These are phyloP conservation scores for Aratinga solstitialis DNA, from an alignment of 2,797 vertebrate genomes.

Conservation along the genomic window DNA sequence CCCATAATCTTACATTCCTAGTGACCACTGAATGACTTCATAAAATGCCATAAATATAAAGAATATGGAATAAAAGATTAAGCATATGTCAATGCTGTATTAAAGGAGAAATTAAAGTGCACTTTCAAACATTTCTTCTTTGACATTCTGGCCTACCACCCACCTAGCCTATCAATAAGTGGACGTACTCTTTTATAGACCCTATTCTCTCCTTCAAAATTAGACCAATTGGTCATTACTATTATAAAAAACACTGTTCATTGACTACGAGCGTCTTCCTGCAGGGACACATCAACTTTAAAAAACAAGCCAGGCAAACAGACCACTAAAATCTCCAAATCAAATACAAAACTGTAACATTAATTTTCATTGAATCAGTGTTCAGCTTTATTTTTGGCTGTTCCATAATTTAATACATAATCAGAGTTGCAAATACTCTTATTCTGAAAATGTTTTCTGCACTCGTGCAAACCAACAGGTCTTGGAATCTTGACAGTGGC, in stretches of 20 bases:
- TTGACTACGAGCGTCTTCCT: neutral
- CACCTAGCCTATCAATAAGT: neutral
- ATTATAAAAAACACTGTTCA: neutral
- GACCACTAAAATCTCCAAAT: neutral
- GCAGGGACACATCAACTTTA: neutral
- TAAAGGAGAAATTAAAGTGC: neutral
- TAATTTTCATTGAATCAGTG: neutral
- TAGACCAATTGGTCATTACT: neutral
- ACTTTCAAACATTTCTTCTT: neutral
- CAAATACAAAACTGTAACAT: neutral
- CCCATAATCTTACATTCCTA: neutral
- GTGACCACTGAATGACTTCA: neutral
- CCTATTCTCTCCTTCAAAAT: neutral
- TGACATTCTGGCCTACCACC: neutral
- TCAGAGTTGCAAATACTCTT: neutral
- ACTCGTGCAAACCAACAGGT: neutral
- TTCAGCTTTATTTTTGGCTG: neutral
- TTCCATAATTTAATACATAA: neutral
- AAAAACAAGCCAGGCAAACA: neutral
- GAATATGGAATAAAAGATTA: neutral
- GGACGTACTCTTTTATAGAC: neutral
- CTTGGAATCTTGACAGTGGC: neutral
- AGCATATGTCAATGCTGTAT: neutral
- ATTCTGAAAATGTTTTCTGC: neutral
- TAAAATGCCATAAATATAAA: neutral